Base-by-base conservation (phyloP, 2,113 vertebrate genomes). In the Forbesichthys papilliferus region DNA sequence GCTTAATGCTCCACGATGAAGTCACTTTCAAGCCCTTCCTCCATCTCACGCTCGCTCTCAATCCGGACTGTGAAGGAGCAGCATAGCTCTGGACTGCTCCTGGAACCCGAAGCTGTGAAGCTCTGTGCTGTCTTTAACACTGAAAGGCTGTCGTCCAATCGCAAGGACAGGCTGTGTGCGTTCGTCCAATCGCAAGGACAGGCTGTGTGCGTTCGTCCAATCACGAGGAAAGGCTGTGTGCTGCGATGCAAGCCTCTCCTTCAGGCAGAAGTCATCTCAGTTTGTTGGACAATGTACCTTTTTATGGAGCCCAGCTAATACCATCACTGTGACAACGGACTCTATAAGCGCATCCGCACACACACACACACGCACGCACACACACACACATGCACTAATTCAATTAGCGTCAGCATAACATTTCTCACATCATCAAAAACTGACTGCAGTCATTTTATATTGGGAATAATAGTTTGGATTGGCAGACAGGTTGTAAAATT, bases 201-300 rank as follows among this genome's bases (percentile, higher is more conserved):
- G 6, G 46, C 1, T 48, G 20, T 20, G 54, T 61, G 75, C 66
- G 20, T 20, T 20, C 20, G 75, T 58, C 71, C 46, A 56, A 56
- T 69, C 0, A 64, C 63, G 68, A 71, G 82, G 70, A 71, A 61
- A 73, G 6, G 46, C 1, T 48, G 20, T 20, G 54, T 61, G 75
- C 66, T 56, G 71, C 68, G 52, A 10, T 9, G 13, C 66, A 58
- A 68, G 56, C 61, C 56, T 60, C 60, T 59, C 53, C 67, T 55
- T 64, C 66, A 60, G 64, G 61, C 71, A 34, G 61, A 74, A 65
- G 48, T 54, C 3, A 20, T 60, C 74, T 77, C 53, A 51, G 16
- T 58, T 63, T 66, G 71, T 73, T 47, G 1, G 12, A 71, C 9
- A 1, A 82, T 3, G 88, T 90, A 86, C 88, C 85, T 88, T 88